Evolutionary conservation across 2,797 vertebrate species (phyloP).

Genomic region (Peromyscus eremicus): DNA sequence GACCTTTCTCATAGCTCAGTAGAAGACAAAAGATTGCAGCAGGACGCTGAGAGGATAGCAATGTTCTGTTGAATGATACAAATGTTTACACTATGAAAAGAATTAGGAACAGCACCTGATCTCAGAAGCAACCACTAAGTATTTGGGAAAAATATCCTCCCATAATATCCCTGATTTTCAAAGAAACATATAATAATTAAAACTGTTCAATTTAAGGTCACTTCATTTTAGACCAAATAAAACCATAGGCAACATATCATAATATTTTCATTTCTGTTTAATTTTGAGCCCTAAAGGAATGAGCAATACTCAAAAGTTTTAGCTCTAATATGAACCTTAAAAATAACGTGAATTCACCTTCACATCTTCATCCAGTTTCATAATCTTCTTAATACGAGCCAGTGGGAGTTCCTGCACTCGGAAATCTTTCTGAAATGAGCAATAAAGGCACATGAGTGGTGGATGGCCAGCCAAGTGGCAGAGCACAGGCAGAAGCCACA

Average conservation of each 20-base stretch:
- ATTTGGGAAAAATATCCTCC: background rate
- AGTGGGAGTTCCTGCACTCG: conserved; percentile 98
- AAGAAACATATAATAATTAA: conserved; percentile 41
- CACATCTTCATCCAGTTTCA: conserved; percentile 99
- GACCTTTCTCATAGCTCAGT: conserved; percentile 37
- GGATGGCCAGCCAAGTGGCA: background rate
- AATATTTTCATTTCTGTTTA: conserved; percentile 62
- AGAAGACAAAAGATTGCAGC: background rate
- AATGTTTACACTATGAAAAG: background rate
- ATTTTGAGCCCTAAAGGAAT: conserved; percentile 50
- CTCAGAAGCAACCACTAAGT: conserved; percentile 54
- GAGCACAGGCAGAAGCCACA: conserved; percentile 26
- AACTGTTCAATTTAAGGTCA: conserved; percentile 54
- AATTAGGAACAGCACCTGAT: background rate
- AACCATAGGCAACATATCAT: conserved; percentile 31
- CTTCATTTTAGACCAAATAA: conserved; percentile 55
- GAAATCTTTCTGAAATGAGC: conserved; percentile 96
- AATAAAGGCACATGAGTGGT: conserved; percentile 51
- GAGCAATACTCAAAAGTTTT: conserved; percentile 7
- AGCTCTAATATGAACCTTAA: conserved; percentile 26
- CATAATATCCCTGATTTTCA: conserved; percentile 52
- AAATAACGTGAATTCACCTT: conserved; percentile 90
- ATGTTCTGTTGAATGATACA: background rate
- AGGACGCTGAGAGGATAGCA: conserved; percentile 25
- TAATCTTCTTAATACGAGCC: conserved; percentile 99